Percentiles rank a stretch among this genome's conserved stretches.
Evolutionary conservation across 2,888 invertebrate species (phyloP).

Genomic region (Apotomis betuletana): DNA sequence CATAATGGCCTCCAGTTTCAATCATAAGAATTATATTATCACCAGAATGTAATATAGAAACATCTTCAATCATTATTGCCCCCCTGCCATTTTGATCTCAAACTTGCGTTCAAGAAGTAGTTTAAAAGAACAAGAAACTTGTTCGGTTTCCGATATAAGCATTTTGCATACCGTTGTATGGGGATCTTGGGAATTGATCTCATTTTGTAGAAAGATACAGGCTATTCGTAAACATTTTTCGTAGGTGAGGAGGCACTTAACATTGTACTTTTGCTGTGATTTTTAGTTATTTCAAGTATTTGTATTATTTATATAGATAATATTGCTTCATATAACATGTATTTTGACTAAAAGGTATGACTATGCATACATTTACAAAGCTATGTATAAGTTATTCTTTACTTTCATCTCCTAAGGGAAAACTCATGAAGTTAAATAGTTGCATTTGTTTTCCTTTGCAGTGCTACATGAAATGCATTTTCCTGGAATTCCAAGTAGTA

Average conservation of each 20-base stretch:
- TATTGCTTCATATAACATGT: too few species aligned
- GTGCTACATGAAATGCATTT: constrained; percentile 57
- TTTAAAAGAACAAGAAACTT: neutral
- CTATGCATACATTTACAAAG: too few species aligned
- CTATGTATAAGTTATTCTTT: neutral
- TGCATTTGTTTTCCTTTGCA: constrained; percentile 41
- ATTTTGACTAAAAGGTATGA: too few species aligned
- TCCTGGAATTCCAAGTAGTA: constrained; percentile 52
- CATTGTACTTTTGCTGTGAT: too few species aligned
- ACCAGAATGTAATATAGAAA: neutral
- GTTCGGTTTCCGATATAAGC: neutral
- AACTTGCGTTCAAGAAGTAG: neutral
- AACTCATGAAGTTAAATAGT: too few species aligned
- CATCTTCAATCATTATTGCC: neutral
- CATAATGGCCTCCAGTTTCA: too few species aligned
- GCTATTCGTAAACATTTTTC: constrained; percentile 1
- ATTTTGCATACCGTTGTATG: constrained; percentile 8
- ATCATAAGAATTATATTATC: neutral
- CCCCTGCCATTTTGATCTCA: neutral
- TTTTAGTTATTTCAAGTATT: too few species aligned
- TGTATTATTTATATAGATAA: too few species aligned
- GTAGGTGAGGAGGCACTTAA: too few species aligned
- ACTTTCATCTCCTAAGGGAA: neutral
- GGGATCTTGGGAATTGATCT: constrained; percentile 4
- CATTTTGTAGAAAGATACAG: neutral